These are phyloP conservation scores for Cyanistes caeruleus DNA, from an alignment of 2,113 vertebrate genomes.

Conservation along the genomic window DNA sequence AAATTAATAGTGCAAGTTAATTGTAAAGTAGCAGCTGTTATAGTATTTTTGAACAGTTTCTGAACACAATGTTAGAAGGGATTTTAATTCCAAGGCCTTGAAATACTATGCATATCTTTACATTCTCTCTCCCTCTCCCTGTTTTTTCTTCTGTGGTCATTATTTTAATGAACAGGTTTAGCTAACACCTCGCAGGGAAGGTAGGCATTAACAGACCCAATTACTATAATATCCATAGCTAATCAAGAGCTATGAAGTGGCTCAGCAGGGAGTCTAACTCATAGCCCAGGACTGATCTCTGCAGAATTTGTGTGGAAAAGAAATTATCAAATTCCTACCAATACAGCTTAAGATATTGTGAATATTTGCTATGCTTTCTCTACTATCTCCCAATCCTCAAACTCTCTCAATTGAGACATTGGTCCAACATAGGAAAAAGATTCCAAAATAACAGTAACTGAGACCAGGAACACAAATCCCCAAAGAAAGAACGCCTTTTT, in stretches of 20 bases:
- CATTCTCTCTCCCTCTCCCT: neutral
- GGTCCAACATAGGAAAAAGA: neutral
- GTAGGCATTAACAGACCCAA: neutral
- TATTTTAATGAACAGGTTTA: neutral
- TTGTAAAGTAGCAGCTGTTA: neutral
- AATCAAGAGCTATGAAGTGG: conserved; percentile 23
- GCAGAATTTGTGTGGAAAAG: neutral
- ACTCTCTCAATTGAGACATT: neutral
- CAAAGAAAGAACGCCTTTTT: neutral
- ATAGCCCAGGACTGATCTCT: neutral
- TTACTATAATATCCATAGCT: neutral
- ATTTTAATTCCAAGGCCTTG: neutral
- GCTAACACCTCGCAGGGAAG: neutral
- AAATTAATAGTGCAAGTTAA: neutral
- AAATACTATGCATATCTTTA: neutral
- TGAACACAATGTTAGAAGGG: neutral
- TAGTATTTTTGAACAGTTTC: neutral
- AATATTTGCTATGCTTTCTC: neutral
- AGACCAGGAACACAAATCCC: neutral
- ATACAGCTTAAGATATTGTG: neutral
- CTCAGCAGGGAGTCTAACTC: neutral
- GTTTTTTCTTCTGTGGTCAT: neutral
- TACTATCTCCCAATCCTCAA: neutral
- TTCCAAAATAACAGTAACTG: neutral
- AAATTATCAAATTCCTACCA: neutral